Evolutionary conservation across 2,113 vertebrate genomes (phyloP), one percentile per base, ranked within the genome.

Genomic region (Paralichthys olivaceus): DNA sequence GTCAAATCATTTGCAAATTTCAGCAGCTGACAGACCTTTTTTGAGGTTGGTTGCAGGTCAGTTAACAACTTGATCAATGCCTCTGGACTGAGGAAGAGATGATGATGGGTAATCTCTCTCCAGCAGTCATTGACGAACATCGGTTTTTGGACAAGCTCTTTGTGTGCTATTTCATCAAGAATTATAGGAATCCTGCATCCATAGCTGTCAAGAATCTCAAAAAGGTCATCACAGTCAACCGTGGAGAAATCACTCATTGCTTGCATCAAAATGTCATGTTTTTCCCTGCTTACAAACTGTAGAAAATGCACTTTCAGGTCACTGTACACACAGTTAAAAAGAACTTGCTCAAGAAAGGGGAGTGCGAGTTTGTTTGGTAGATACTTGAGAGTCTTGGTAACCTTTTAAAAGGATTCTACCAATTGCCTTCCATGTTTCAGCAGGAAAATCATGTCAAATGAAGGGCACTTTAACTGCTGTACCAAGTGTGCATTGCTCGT

Each of bases 61-160:
- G 59, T 19, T 4, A n/a, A 29, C 26, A 82, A 37, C 54, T 53
- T 67, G 1, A 23, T 71, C 43, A 59, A 65, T 51, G 15, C 17
- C n/a, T 74, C 70, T 45, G 67, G 61, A 77, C n/a, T 74, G 60
- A 66, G 54, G 23, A 28, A 34, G 1, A 72, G 32, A 20, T 43
- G 45, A 59, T 53, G 19, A 63, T 67, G n/a, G 29, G 22, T 68
- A 45, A 62, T 57, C 15, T 85, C 77, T 53, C 58, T 83, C 77
- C 62, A 85, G 23, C 77, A 85, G 51, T 88, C 76, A 62, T 81
- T 81, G 1, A 83, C 54, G 3, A 83, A 88, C 80, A 66, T 64
- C 8, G 76, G 34, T 28, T 77, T 82, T 54, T 86, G 69, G 4
- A 81, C 66, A 49, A 79, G 71, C 9, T 86, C 76, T 56, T 62